Conservation (phyloP, 2,113 vertebrate species). For the Lathamus discolor region DNA sequence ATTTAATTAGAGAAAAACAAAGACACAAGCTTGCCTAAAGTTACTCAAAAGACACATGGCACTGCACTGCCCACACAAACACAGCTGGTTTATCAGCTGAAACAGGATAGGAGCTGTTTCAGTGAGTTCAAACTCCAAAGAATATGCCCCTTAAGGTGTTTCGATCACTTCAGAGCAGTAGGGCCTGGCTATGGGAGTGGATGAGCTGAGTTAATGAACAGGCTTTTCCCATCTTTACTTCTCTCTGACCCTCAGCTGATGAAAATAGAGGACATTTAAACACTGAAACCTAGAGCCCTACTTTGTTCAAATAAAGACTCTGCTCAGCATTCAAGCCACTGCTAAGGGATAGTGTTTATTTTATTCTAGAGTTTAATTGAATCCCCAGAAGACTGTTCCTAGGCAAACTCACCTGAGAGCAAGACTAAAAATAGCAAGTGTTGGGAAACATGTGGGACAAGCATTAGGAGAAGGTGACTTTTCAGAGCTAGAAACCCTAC, state of each 20-base stretch:
- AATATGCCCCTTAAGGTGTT: background rate
- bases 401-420: conserved; percentile 6
- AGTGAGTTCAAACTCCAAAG: background rate
- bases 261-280: conserved; percentile 22
- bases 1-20: background rate
- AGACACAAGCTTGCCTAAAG: background rate
- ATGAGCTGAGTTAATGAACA: background rate
- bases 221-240: background rate
- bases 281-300: background rate
- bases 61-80: background rate
- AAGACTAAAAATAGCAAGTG: background rate
- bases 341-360: conserved; percentile 19
- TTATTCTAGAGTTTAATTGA: conserved; percentile 37
- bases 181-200: background rate
- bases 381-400: conserved; percentile 23
- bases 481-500: background rate
- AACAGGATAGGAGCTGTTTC: background rate
- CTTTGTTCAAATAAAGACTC: background rate
- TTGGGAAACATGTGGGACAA: background rate
- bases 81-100: background rate
- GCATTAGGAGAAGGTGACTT: conserved; percentile 12
- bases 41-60: background rate
- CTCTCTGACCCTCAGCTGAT: background rate
- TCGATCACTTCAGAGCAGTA: background rate
- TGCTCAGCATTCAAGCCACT: conserved; percentile 29